Base-by-base conservation (phyloP, 2,888 invertebrate species). In the Drosophila greeni region DNA sequence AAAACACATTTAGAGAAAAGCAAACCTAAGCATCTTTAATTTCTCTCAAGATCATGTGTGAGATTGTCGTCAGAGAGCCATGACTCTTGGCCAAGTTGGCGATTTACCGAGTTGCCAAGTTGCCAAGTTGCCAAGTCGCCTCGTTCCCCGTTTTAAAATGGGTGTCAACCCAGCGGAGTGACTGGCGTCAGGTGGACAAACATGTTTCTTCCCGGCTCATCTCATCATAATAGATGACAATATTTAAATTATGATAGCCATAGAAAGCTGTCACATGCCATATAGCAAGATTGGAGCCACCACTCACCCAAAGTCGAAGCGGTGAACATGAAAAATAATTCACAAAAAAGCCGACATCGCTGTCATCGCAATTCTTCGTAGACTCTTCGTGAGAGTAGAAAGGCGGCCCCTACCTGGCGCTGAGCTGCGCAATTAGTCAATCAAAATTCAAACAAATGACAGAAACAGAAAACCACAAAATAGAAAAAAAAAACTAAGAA, bases 181-280 rank as follows among this genome's bases (percentile, higher is more conserved):
- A 72, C 74, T 72, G 80, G 74, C 74, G 77, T 81, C 74, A 56
- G 78, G 68, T 73, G 57, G 53, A 49, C 72, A 80, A 80, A 80
- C 77, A 80, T 52, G 16, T 39, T 36, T 6, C 49, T 65, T 61
- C 14, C 40, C 53, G 40, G 47, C 48, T 66, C 57, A 65, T 64
- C 67, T 65, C 37, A 57, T 66, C 57, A 56, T n/a, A 64, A 18
- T 57, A 74, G 72, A 72, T 72, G 81, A 82, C 82, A 82, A 82
- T 82, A 82, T 82, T 84, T 82, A 76, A 82, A 82, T 82, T 84
- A 82, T 82, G 84, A 82, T 82, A 82, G 77, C 81, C 69, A 73
- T 73, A 74, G 70, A 76, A 59, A 52, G 34, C 45, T 58, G 26
- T 42, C 36, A 53, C 34, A 43, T 42, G 51, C 36, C 33, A 45